Base-by-base conservation (phyloP, 1,140 invertebrate genomes). In the Phortica variegata region DNA sequence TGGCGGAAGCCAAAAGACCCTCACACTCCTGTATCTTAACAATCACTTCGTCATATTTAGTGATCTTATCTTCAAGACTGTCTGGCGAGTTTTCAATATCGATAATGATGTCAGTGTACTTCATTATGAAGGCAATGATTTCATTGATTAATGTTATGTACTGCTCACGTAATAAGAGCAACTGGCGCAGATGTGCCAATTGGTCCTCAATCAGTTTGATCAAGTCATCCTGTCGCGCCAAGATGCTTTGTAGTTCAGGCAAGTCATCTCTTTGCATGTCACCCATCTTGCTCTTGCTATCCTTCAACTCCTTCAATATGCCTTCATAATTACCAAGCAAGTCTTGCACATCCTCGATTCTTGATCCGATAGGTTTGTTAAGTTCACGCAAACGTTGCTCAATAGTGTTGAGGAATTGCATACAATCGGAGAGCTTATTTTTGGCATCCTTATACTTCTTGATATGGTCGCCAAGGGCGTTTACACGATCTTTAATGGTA, bases 21-120 rank as follows among this genome's bases (percentile, higher is more conserved):
- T 96, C 92, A 71, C 88, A 91, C 63, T 91, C 88, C 77, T 92
- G 89, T 36, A 92, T 91, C 63, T 90, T 90, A 0, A 84, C 65
- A 54, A 91, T 90, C 0, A 89, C 85, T 57, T 92, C 88, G 71
- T 93, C 87, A 57, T 94, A 95, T 49, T 86, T 85, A 56, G 89
- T 88, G 32, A 97, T 90, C 71, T 94, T 94, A 26, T 93, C 90
- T 69, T 91, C 85, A 3, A 90, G 82, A 1, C 88, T 84, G 31
- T 86, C 84, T 21, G 87, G 87, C 2, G 85, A 84, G 62, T 86
- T 88, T 65, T 95, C 90, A 53, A 95, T 89, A 51, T 91, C 88
- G 13, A 85, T 81, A 1, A 95, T 86, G 8, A 94, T 83, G 65
- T 91, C 87, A 0, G 89, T 90, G 65, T 93, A 93, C 65, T 92